phyloP scores from a whole-genome alignment of 2,888 invertebrate species.

The Desoria tigrina region DNA sequence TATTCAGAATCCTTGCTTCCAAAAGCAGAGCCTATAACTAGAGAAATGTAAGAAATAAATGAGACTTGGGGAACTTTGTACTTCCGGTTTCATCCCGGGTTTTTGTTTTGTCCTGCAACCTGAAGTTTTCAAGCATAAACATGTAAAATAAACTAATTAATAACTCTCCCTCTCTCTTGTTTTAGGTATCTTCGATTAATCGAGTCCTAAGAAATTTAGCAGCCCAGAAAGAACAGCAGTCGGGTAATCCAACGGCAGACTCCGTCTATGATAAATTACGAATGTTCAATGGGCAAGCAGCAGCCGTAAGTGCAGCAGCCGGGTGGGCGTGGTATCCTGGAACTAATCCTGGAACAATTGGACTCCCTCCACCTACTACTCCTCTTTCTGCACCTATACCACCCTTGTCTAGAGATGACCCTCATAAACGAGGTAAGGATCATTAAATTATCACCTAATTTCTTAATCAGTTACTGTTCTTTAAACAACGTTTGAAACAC shows the following conservation, averaged over 20 bases:
- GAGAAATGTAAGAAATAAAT: too few species aligned
- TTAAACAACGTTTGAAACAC: too few species aligned
- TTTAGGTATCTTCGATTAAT: slow-evolving; percentile 95
- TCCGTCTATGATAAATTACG: slow-evolving; percentile 91
- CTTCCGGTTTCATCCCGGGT: too few species aligned
- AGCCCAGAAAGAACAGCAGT: slow-evolving; percentile 92
- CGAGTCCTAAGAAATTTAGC: slow-evolving; percentile 93
- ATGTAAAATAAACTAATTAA: too few species aligned
- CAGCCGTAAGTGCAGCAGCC: slow-evolving; percentile 58
- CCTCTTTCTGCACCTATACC: slow-evolving; percentile 60
- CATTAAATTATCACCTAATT: slow-evolving; percentile 49
- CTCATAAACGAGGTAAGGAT: slow-evolving; percentile 73
- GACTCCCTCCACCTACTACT: slow-evolving; percentile 61
- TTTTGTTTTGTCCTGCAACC: too few species aligned
- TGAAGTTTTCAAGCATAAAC: too few species aligned
- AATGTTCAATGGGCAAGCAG: slow-evolving; percentile 90
- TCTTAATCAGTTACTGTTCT: neutral
- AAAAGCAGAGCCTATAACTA: too few species aligned
- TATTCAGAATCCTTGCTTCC: too few species aligned
- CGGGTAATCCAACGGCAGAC: slow-evolving; percentile 71
- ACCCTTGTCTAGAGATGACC: slow-evolving; percentile 64
- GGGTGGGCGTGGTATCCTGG: slow-evolving; percentile 87
- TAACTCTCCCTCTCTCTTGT: too few species aligned
- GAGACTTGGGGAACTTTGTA: too few species aligned
- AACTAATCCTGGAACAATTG: slow-evolving; percentile 73